Evolutionary conservation across 2,888 invertebrate species (phyloP).

Genomic region (Mythimna impura): DNA sequence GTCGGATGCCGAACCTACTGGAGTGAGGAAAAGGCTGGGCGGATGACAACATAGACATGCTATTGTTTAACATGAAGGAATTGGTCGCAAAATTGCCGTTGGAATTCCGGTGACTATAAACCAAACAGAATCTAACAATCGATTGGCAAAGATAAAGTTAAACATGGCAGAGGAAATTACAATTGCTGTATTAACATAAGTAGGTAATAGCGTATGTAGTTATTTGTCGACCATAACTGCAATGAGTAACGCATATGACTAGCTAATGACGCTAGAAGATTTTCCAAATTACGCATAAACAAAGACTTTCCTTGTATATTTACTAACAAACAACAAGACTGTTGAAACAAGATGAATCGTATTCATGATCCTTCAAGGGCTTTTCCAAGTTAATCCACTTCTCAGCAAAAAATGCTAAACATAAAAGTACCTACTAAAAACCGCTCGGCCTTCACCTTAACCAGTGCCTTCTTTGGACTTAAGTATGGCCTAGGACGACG

Average conservation of each 20-base stretch:
- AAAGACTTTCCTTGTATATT: constrained; percentile 52
- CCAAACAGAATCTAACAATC: constrained; percentile 7
- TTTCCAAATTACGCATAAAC: constrained; percentile 49
- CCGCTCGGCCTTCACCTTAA: constrained; percentile 18
- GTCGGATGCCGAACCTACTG: constrained; percentile 47
- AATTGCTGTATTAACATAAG: constrained; percentile 25
- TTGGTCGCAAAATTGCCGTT: constrained; percentile 8
- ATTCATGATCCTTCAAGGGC: not conserved
- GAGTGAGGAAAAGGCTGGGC: constrained; percentile 52
- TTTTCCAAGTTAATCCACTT: not conserved
- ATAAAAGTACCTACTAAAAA: not conserved
- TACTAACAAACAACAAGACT: constrained; percentile 31
- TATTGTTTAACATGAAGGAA: constrained; percentile 39
- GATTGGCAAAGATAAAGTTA: constrained; percentile 10
- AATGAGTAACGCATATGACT: constrained; percentile 45
- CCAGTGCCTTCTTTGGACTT: constrained; percentile 19
- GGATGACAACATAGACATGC: constrained; percentile 24
- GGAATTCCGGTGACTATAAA: constrained; percentile 5
- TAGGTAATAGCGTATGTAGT: constrained; percentile 29
- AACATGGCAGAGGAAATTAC: constrained; percentile 20
- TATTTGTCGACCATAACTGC: constrained; percentile 17
- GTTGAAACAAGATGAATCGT: not conserved
- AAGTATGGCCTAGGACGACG: constrained; percentile 1
- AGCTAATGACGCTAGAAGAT: constrained; percentile 45
- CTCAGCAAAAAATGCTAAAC: not conserved